Base-by-base conservation (phyloP, 1,140 invertebrate genomes). In the Lutraria rhynchaena region DNA sequence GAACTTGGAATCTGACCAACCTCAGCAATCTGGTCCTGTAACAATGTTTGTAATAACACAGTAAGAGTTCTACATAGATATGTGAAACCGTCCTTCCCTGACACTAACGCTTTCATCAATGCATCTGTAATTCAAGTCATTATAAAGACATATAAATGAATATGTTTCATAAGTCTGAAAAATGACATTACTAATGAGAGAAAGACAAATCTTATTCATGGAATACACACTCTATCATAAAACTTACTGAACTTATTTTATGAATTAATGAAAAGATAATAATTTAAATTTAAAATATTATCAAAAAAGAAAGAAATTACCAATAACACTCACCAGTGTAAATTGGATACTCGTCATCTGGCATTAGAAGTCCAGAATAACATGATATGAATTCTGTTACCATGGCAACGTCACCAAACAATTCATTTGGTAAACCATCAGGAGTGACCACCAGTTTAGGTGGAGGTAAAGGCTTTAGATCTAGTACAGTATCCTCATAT, bases 331-430 rank as follows among this genome's bases (percentile, higher is more conserved):
- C 46, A 91, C 90, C 90, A 85, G 91, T 83, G 33, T 86, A 86
- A 33, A 91, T 87, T 17, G 87, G 84, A 63, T 90, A 87, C 17
- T 89, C 86, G 29, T 90, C 87, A 22, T 90, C 87, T n/a, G 92
- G 90, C 90, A 91, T 91, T 4, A 92, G 83, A 27, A 92, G 74
- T 19, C 89, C 89, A 58, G 84, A 71, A 81, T 87, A 92, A 74
- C 89, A 90, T 29, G 85, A 88, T 63, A 92, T 90, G 73, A 92
- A 92, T 58, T 92, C 90, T 35, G 90, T 90, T 7, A 92, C 86
- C 90, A 92, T 91, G 69, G 88, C 86, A 82, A 92, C 87, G 83
- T 92, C 91, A 37, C 91, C 92, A 88, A 92, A 92, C 49, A 89
- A 41, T 75, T 91, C 89, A 84, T 91, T 91, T 0, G 91, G 89